Conservation (phyloP, 2,113 vertebrate genomes). For the Eonycteris spelaea region DNA sequence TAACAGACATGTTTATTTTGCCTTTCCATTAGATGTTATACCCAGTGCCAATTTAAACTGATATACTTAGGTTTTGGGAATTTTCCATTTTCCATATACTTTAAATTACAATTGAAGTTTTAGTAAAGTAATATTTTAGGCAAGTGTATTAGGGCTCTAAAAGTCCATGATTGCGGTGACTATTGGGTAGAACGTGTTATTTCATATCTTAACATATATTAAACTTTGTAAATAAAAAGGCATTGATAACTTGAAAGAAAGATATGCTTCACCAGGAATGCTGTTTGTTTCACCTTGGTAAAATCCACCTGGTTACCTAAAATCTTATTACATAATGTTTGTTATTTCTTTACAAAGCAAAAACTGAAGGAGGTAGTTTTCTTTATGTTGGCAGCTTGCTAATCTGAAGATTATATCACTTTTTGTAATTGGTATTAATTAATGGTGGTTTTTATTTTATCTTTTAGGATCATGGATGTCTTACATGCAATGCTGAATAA, state of each 20-base stretch:
- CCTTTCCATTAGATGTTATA: background rate
- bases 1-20: background rate
- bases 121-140: conserved; percentile 10
- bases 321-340: background rate
- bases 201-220: background rate
- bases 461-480: background rate
- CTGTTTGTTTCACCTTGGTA: background rate
- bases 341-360: background rate
- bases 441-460: background rate
- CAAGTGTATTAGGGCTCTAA: background rate
- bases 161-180: background rate
- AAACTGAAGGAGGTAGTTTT: background rate
- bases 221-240: background rate
- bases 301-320: background rate
- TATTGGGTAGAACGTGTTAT: background rate
- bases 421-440: background rate
- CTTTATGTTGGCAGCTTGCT: background rate
- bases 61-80: background rate
- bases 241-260: background rate
- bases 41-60: background rate
- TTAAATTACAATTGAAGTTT: background rate
- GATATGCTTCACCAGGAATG: background rate
- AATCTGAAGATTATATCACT: background rate
- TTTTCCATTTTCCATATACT: background rate
- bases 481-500: background rate